Percentiles rank a stretch among this genome's conserved stretches.
phyloP scores from a whole-genome alignment of 2,797 vertebrate genomes.

The Coregonus ussuriensis region DNA sequence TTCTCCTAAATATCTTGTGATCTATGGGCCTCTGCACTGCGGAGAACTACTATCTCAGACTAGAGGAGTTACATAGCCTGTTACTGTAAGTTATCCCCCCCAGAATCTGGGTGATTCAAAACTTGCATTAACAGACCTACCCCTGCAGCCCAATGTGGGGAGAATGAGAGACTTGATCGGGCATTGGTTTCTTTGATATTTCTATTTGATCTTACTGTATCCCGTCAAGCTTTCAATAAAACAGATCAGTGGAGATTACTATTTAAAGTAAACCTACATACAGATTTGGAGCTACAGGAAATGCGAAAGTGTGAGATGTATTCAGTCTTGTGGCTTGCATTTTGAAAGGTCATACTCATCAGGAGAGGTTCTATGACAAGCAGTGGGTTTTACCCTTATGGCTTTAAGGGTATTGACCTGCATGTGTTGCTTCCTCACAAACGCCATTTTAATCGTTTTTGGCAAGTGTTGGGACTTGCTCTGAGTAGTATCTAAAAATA shows the following conservation, averaged over 20 bases:
- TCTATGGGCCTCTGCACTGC: background rate
- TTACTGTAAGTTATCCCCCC: background rate
- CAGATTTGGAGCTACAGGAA: background rate
- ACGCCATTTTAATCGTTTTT: background rate
- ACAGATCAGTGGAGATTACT: background rate
- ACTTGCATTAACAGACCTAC: slow-evolving; percentile 9
- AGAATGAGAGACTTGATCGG: slow-evolving; percentile 14
- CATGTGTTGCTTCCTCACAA: background rate
- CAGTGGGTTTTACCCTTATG: slow-evolving; percentile 31
- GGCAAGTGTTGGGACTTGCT: background rate
- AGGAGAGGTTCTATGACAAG: slow-evolving; percentile 34
- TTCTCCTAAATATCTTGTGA: background rate
- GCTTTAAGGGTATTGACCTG: slow-evolving; percentile 38
- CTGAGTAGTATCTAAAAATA: slow-evolving; percentile 7
- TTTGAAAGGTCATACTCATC: slow-evolving; percentile 7
- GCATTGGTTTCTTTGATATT: background rate
- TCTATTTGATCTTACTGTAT: background rate
- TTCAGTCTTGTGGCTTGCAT: background rate
- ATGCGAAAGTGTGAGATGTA: background rate
- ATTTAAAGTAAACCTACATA: background rate
- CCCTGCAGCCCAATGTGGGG: slow-evolving; percentile 44
- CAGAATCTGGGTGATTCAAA: too few species aligned
- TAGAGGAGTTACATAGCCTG: background rate
- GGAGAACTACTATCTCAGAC: background rate
- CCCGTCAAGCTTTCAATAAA: background rate